A percentile compares a stretch with the other conserved stretches of the same genome.
Conservation (phyloP, 1,140 invertebrate genomes). For the Drosophila hydei region DNA sequence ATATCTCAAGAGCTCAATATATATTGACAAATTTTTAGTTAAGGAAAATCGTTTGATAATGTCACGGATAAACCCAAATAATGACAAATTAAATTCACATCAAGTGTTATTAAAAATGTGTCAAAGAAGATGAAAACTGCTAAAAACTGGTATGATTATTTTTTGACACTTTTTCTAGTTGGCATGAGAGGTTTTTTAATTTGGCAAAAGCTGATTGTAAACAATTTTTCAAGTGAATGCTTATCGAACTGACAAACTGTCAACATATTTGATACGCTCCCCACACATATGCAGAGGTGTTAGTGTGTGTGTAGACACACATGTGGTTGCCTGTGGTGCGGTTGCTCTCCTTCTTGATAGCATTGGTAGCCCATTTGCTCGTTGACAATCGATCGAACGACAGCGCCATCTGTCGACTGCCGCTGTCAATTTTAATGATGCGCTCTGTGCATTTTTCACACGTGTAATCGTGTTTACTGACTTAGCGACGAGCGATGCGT, state of each 20-base stretch:
- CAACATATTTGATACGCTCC: conserved; percentile 53
- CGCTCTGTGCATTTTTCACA: conserved; percentile 47
- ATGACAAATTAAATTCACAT: conserved; percentile 40
- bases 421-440: conserved; percentile 75
- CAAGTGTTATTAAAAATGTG: conserved; percentile 22
- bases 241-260: conserved; percentile 68
- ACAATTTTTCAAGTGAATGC: conserved; percentile 59
- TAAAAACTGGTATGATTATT: conserved; percentile 52
- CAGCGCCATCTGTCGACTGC: conserved; percentile 65
- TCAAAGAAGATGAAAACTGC: conserved; percentile 49
- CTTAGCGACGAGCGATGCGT: not conserved
- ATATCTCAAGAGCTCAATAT: not conserved
- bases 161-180: conserved; percentile 35
- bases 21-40: no score
- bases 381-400: conserved; percentile 50
- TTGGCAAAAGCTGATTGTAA: conserved; percentile 48
- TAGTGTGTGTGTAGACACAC: not conserved
- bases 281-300: not conserved
- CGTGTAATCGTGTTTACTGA: conserved; percentile 45
- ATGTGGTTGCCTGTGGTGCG: not conserved
- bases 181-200: conserved; percentile 43
- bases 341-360: not conserved
- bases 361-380: conserved; percentile 9
- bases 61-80: not conserved
- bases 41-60: not conserved